Conservation (phyloP, 2,113 vertebrate genomes). For the Cinclus cinclus region DNA sequence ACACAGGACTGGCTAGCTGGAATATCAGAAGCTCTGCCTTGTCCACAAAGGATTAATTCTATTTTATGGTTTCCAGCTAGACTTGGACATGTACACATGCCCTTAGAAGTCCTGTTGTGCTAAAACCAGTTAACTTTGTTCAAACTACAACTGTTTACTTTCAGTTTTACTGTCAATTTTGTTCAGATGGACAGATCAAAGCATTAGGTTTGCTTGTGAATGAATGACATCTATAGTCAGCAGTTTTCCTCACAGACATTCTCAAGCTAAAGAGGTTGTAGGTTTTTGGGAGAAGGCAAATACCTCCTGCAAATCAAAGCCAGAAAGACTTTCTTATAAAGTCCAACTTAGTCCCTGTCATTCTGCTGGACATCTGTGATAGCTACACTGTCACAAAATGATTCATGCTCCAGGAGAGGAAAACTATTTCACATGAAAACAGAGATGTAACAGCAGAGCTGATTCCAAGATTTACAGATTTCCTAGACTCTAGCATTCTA, state of each 20-base stretch:
- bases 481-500: not conserved
- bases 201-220: not conserved
- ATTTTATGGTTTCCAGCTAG: not conserved
- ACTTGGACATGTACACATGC: fast-evolving
- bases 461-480: not conserved
- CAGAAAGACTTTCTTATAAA: not conserved
- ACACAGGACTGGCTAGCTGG: not conserved
- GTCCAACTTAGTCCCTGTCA: not conserved
- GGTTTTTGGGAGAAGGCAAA: not conserved
- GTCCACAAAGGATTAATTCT: not conserved
- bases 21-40: not conserved
- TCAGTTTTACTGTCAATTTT: not conserved
- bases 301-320: not conserved
- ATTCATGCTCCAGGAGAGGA: not conserved
- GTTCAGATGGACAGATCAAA: not conserved
- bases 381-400: not conserved
- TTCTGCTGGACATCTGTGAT: not conserved
- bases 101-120: not conserved
- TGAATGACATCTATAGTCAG: not conserved
- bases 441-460: not conserved
- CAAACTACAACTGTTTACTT: not conserved
- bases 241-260: not conserved
- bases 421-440: not conserved
- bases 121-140: not conserved
- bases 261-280: not conserved